Evolutionary conservation across 2,113 vertebrate species (phyloP).

Genomic region (Notothenia coriiceps): DNA sequence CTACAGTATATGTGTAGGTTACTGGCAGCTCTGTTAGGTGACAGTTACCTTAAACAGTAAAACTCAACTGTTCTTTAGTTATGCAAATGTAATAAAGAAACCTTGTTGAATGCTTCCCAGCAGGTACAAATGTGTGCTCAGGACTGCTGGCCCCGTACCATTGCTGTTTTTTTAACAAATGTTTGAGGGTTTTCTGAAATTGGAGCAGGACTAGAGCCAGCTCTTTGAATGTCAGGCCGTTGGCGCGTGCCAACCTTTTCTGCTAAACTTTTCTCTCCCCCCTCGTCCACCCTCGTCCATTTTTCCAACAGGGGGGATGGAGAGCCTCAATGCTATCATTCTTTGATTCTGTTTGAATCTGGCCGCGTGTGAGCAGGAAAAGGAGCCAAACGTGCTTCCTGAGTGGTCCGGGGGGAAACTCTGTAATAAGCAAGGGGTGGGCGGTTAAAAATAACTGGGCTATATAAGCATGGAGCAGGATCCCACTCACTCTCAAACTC

Average conservation of each 20-base stretch:
- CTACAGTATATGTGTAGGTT: neutral
- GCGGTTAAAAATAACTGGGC: constrained; percentile 96
- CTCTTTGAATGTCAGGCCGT: constrained; percentile 81
- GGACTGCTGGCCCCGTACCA: constrained; percentile 9
- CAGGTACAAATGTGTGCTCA: constrained; percentile 24
- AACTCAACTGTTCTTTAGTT: constrained; percentile 41
- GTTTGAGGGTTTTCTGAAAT: constrained; percentile 81
- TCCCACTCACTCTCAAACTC: constrained; percentile 85
- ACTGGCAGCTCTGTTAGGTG: constrained; percentile 39
- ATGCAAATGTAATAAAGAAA: constrained; percentile 50
- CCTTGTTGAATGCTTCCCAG: constrained; percentile 18
- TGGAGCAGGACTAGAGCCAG: constrained; percentile 80
- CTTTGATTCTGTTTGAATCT: constrained; percentile 89
- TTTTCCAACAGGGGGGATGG: constrained; percentile 72
- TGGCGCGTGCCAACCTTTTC: constrained; percentile 84
- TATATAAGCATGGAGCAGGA: constrained; percentile 91
- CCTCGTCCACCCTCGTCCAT: neutral
- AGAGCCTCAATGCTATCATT: constrained; percentile 89
- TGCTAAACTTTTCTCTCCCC: constrained; percentile 64
- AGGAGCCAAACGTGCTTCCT: constrained; percentile 94
- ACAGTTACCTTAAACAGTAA: constrained; percentile 50
- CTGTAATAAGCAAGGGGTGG: constrained; percentile 91
- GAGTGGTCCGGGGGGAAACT: constrained; percentile 89
- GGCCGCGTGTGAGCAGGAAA: constrained; percentile 92
- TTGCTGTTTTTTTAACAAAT: constrained; percentile 56